Percentiles rank a stretch among this genome's conserved stretches.
These are phyloP conservation scores for Oreonectes daqikongensis DNA, from an alignment of 2,797 vertebrate genomes.

Conservation along the genomic window DNA sequence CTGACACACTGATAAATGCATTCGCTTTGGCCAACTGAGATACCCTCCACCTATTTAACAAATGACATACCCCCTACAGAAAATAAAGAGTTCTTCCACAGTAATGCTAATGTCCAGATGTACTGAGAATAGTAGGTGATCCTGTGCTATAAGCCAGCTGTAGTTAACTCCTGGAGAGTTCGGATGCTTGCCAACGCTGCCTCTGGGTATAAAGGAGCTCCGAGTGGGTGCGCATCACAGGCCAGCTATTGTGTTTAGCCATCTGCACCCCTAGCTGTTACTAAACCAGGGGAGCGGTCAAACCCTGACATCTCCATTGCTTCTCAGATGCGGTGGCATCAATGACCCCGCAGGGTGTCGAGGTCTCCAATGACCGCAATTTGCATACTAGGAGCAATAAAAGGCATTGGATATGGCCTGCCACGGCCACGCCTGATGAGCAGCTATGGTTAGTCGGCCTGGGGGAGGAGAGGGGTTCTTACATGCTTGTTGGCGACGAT, in stretches of 20 bases:
- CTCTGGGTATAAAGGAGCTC: constrained; percentile 44
- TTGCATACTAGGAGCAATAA: constrained; percentile 78
- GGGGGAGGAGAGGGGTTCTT: constrained; percentile 46
- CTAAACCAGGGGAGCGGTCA: constrained; percentile 47
- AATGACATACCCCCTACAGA: background rate
- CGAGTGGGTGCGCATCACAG: constrained; percentile 48
- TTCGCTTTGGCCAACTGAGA: background rate
- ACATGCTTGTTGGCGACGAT: constrained; percentile 46
- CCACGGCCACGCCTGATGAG: constrained; percentile 37
- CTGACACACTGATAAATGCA: background rate
- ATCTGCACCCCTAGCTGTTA: constrained; percentile 54
- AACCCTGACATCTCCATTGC: constrained; percentile 59
- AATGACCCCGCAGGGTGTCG: constrained; percentile 71
- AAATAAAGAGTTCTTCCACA: constrained; percentile 1
- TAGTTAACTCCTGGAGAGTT: constrained; percentile 46
- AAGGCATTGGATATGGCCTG: constrained; percentile 73
- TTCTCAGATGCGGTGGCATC: constrained; percentile 70
- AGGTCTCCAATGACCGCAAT: constrained; percentile 75
- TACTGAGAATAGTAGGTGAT: constrained; percentile 41
- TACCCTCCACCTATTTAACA: background rate
- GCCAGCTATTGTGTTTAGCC: constrained; percentile 55
- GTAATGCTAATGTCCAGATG: constrained; percentile 31
- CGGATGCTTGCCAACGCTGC: constrained; percentile 29
- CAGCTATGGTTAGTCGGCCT: constrained; percentile 48
- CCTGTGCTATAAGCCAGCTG: constrained; percentile 49